Percentiles rank a stretch among this genome's conserved stretches.
Evolutionary conservation across 2,888 invertebrate genomes (phyloP).

Genomic region (Melanophora roralis): DNA sequence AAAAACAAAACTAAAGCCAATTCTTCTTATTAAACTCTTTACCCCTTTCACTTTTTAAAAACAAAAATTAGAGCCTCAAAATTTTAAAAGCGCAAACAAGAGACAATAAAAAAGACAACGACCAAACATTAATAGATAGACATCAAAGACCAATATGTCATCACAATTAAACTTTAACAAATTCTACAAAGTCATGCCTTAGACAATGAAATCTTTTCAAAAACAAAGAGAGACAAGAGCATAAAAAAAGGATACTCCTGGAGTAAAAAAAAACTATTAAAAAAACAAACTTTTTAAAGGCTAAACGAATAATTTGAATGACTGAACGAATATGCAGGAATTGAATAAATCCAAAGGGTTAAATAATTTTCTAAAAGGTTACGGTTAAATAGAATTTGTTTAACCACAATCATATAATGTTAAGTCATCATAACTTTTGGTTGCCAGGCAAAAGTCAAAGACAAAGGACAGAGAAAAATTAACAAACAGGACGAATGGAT

Average conservation of each 20-base stretch:
- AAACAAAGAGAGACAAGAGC: constrained; percentile 13
- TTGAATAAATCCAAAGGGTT: constrained; percentile 65
- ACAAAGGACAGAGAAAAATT: constrained; percentile 18
- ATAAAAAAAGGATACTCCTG: constrained; percentile 1
- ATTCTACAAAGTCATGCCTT: constrained; percentile 59
- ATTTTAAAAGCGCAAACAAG: constrained; percentile 27
- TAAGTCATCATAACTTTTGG: constrained; percentile 64
- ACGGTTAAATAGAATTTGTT: constrained; percentile 68
- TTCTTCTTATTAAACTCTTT: neutral
- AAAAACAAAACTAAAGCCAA: neutral
- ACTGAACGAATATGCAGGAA: neutral
- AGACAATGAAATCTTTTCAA: constrained; percentile 53
- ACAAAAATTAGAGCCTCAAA: neutral
- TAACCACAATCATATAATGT: constrained; percentile 67
- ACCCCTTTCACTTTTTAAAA: neutral
- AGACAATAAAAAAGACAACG: neutral
- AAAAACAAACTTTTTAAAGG: constrained; percentile 38
- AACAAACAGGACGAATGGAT: constrained; percentile 16
- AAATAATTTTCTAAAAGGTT: constrained; percentile 68
- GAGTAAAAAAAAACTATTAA: constrained; percentile 8
- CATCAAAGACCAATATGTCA: constrained; percentile 62
- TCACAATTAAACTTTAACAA: constrained; percentile 60
- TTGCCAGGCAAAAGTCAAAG: constrained; percentile 49
- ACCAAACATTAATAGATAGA: constrained; percentile 54
- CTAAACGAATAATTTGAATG: constrained; percentile 21